These are phyloP conservation scores for Tigriopus japonicus DNA, from an alignment of 1,140 invertebrate genomes.

Conservation along the genomic window DNA sequence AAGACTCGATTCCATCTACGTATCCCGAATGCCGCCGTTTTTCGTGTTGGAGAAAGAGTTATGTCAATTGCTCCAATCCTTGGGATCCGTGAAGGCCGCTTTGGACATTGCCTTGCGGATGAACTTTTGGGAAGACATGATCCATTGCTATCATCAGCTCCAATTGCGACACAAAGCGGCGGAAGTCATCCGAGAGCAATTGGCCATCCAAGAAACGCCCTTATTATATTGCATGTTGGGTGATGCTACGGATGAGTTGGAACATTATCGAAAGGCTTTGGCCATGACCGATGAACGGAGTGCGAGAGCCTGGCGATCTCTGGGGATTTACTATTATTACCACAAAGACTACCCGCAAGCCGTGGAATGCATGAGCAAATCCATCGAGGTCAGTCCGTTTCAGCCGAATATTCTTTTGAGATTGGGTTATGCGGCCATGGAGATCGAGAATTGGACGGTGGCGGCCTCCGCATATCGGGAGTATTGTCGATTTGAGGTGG, in stretches of 20 bases:
- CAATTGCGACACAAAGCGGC: slow-evolving; percentile 63
- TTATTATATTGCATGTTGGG: slow-evolving; percentile 73
- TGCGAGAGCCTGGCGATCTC: slow-evolving; percentile 54
- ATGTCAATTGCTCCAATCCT: slow-evolving; percentile 50
- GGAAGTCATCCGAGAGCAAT: slow-evolving; percentile 60
- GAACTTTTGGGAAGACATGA: slow-evolving; percentile 78
- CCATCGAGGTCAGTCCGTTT: slow-evolving; percentile 60
- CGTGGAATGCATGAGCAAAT: slow-evolving; percentile 54
- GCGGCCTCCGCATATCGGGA: slow-evolving; percentile 64
- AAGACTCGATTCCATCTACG: slow-evolving; percentile 32
- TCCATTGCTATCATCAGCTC: slow-evolving; percentile 66
- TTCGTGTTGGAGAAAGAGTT: slow-evolving; percentile 47
- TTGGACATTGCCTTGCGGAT: slow-evolving; percentile 61
- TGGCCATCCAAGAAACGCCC: slow-evolving; percentile 57
- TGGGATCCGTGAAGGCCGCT: slow-evolving; percentile 65
- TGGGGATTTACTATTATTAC: slow-evolving; percentile 56
- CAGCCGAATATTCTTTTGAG: slow-evolving; percentile 65
- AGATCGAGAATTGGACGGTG: slow-evolving; percentile 54
- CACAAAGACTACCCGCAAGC: slow-evolving; percentile 51
- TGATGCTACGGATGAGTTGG: slow-evolving; percentile 46
- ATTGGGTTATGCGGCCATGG: slow-evolving; percentile 62
- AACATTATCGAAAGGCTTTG: slow-evolving; percentile 74
- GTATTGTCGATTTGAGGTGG: slow-evolving; percentile 65
- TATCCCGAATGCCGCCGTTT: slow-evolving; percentile 36
- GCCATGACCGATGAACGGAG: slow-evolving; percentile 57